Evolutionary conservation across 2,797 vertebrate species (phyloP).

Genomic region (Lithobates sylvaticus): DNA sequence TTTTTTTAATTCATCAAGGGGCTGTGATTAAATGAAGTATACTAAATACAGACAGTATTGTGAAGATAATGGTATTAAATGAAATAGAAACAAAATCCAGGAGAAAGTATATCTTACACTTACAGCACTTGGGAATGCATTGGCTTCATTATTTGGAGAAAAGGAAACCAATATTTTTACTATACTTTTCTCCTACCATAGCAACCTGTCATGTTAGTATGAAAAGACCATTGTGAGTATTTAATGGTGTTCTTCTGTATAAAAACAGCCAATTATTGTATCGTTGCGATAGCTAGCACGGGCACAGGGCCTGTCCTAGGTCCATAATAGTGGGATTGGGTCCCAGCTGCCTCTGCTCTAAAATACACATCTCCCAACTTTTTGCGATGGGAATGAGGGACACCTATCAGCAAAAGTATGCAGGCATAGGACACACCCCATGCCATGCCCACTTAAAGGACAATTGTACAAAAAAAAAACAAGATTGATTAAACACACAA

Average conservation of each 20-base stretch:
- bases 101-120: not conserved
- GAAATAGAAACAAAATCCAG: not conserved
- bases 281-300: not conserved
- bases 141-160: too few relatives aligned
- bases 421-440: too few relatives aligned
- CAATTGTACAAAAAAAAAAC: too few relatives aligned
- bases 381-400: too few relatives aligned
- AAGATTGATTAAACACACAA: too few relatives aligned
- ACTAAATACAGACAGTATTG: not conserved
- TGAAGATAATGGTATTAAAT: not conserved
- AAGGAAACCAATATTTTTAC: not conserved
- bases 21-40: too few relatives aligned
- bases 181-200: not conserved
- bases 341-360: not conserved
- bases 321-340: not conserved
- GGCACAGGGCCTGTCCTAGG: too few relatives aligned
- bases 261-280: not conserved
- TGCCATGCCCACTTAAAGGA: too few relatives aligned
- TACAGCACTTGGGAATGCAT: not conserved
- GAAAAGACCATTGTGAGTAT: too few relatives aligned
- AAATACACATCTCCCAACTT: too few relatives aligned
- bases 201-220: not conserved
- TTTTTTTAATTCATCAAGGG: not conserved
- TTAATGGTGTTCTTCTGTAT: not conserved
- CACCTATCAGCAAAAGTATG: too few relatives aligned